Evolutionary conservation across 1,140 invertebrate genomes (phyloP), one percentile per base, ranked within the genome.

Genomic region (Dermatophagoides farinae): DNA sequence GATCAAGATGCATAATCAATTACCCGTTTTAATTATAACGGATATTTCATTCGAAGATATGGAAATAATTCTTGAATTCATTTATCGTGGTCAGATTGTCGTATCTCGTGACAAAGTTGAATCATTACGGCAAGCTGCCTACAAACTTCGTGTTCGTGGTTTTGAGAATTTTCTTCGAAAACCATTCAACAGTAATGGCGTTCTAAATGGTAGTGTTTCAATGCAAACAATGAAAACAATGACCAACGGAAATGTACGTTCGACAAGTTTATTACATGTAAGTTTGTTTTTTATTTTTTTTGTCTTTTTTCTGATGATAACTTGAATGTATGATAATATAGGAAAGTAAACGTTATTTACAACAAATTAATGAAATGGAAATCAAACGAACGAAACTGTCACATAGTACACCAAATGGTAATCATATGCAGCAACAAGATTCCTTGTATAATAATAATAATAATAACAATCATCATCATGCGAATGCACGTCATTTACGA

Each of bases 21-120:
- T 65, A 25, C 59, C 59, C 11, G 49, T 60, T 12, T 68, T 74
- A 10, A 66, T 68, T 31, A 68, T 74, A 63, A 71, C 72, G 46
- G 72, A 71, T 59, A 70, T 74, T 12, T 69, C 72, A 61, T 64
- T 69, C 5, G 70, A 73, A 22, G 72, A 72, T 25, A 61, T 74
- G 41, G 67, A 66, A 31, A 64, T 67, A 38, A 65, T 73, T 38
- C 66, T 74, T 14, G 68, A 70, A 53, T 74, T 73, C 65, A 67
- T 70, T 16, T 74, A 74, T 57, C 71, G 70, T 66, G 72, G 72
- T n/a, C 46, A 60, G 50, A 65, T 60, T 40, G 37, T 60, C 2
- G 59, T 52, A 16, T 12, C 59, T 9, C 12, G 31, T 9, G 44
- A 49, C 5, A 54, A 53, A 31, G 49, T 60, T 39, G 25, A 38